phyloP scores from a whole-genome alignment of 2,888 invertebrate species.

The Hoplodrina ambigua region DNA sequence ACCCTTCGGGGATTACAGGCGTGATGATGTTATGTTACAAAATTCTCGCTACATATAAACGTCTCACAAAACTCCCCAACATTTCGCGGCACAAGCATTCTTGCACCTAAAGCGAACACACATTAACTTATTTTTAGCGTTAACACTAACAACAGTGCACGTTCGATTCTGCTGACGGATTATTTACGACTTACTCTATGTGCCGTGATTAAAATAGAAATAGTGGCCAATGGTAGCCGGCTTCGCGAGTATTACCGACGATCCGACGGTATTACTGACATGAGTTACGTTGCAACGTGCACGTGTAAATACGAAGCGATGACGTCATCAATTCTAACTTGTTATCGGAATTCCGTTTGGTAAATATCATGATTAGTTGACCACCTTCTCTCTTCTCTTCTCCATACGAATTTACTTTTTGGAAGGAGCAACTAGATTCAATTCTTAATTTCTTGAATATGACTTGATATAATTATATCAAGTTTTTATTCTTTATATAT shows the following conservation, averaged over 20 bases:
- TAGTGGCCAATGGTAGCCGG: constrained; percentile 66
- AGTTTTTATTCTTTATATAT: too few relatives aligned
- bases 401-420: too few relatives aligned
- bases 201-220: constrained; percentile 79
- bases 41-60: neutral
- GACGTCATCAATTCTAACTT: constrained; percentile 32
- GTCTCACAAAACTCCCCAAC: constrained; percentile 4
- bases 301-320: constrained; percentile 3
- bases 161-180: constrained; percentile 77
- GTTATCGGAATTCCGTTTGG: neutral
- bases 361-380: neutral
- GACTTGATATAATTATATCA: too few relatives aligned
- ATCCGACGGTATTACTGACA: constrained; percentile 49
- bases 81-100: constrained; percentile 51
- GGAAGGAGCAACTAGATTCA: too few relatives aligned
- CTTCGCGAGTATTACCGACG: constrained; percentile 65
- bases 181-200: constrained; percentile 79
- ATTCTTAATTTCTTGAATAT: too few relatives aligned
- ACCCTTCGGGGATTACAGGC: too few relatives aligned
- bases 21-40: neutral
- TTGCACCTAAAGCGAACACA: constrained; percentile 44
- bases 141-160: constrained; percentile 76
- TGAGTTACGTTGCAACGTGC: constrained; percentile 43
- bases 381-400: too few relatives aligned
- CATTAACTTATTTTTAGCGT: constrained; percentile 68